phyloP scores from a whole-genome alignment of 2,888 invertebrate species.

The Urechis unicinctus region DNA sequence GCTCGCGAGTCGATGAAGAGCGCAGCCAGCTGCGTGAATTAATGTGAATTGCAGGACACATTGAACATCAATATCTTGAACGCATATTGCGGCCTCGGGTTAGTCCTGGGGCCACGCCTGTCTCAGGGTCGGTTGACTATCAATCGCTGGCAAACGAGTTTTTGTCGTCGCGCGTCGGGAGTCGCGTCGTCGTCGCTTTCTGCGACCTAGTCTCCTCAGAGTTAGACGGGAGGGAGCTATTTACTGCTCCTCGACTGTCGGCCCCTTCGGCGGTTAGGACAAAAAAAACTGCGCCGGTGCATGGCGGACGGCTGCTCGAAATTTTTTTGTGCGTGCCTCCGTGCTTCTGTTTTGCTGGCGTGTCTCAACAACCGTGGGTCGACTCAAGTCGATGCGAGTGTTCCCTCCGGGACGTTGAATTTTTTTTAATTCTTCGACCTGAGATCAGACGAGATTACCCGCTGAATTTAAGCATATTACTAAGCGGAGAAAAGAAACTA shows the following conservation, averaged over 20 bases:
- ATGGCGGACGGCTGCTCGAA: neutral
- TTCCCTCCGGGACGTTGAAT: too few species aligned
- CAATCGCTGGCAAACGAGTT: neutral
- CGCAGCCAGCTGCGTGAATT: too few species aligned
- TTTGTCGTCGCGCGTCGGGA: too few species aligned
- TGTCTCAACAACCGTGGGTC: neutral
- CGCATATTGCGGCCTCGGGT: slow-evolving; percentile 58
- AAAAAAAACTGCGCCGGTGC: neutral
- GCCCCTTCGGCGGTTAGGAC: neutral
- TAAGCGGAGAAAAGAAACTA: slow-evolving; percentile 68
- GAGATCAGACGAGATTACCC: slow-evolving; percentile 50
- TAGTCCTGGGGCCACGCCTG: slow-evolving; percentile 41
- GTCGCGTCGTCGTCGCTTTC: too few species aligned
- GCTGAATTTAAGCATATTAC: slow-evolving; percentile 63
- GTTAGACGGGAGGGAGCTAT: too few species aligned
- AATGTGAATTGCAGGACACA: too few species aligned
- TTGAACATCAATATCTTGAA: too few species aligned
- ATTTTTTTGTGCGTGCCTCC: too few species aligned
- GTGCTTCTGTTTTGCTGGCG: neutral
- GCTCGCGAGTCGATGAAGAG: too few species aligned
- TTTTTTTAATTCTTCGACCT: too few species aligned
- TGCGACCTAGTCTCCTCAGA: too few species aligned
- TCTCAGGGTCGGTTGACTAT: slow-evolving; percentile 39
- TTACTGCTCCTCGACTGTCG: neutral
- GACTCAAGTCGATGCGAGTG: too few species aligned